phyloP scores from a whole-genome alignment of 2,113 vertebrate genomes.

The Mobula hypostoma region DNA sequence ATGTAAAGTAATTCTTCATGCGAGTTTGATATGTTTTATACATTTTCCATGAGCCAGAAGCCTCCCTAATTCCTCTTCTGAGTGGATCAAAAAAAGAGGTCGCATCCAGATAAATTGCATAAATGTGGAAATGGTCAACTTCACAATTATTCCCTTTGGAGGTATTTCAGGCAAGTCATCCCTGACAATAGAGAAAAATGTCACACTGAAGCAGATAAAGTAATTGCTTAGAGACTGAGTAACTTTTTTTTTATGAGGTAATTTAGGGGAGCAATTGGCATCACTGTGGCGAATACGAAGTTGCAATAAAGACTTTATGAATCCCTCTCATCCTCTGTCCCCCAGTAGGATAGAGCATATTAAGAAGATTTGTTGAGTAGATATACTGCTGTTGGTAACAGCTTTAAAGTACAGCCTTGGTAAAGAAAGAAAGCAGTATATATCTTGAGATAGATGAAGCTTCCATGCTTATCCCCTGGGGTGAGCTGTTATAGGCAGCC shows the following conservation, averaged over 20 bases:
- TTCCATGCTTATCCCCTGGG: not conserved
- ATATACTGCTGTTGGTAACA: not conserved
- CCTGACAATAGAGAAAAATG: not conserved
- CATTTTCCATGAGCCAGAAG: too few species aligned
- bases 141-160: not conserved
- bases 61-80: not conserved
- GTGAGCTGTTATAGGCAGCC: not conserved
- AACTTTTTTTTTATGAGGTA: not conserved
- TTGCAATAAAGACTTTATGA: not conserved
- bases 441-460: not conserved
- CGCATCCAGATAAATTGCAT: not conserved
- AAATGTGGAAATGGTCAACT: not conserved
- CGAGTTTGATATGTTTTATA: too few species aligned
- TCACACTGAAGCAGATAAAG: not conserved
- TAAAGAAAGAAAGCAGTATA: not conserved
- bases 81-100: not conserved
- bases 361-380: not conserved
- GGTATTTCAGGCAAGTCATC: slow-evolving; percentile 8
- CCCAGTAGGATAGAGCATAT: not conserved
- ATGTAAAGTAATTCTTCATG: not conserved
- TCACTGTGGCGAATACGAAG: not conserved
- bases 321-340: not conserved
- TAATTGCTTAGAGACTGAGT: not conserved
- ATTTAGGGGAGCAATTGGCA: not conserved
- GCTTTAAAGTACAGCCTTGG: not conserved